Base-by-base conservation (phyloP, 2,888 invertebrate species). In the Melitaea athalia region DNA sequence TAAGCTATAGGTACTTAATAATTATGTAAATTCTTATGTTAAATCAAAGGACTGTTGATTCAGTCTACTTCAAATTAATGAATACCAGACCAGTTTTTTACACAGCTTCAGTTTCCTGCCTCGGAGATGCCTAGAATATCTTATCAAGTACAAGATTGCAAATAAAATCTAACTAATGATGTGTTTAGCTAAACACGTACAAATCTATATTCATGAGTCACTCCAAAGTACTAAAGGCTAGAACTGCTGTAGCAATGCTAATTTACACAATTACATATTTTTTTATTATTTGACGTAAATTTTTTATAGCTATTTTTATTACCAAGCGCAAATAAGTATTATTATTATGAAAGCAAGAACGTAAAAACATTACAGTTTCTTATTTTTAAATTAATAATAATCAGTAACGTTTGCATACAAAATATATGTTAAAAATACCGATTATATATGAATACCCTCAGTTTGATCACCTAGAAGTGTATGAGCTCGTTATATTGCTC, bases 11-110 rank as follows among this genome's bases (percentile, higher is more conserved):
- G n/a, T n/a, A n/a, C n/a, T n/a, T n/a, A 45, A 14, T 11, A 45
- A 14, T 12, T 1, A 45, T 10, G 14, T 0, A 45, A 6, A 12
- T 6, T 45, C 10, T 45, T 45, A 45, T 38, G 3, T 38, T 38
- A 38, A 38, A 38, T 38, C 1, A 45, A 45, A 45, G 11, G 12
- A 11, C 4, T 45, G 45, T 45, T 45, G 4, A 45, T 11, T 45
- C 14, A 45, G 4, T 45, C 10, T 8, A 31, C 8, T 62, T 11
- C 15, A 62, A 42, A 63, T 24, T 42, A 15, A 63, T 52, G 5
- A 4, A 62, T 33, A 15, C 50, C 49, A 52, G 52, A 52, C 52
- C 6, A 42, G 62, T 63, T 63, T 62, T 52, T 63, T 52, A 63
- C 42, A 15, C 62, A 52, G 50, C 14, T 38, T 24, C 42, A 63